A percentile compares a stretch with the other conserved stretches of the same genome.
Conservation (phyloP, 2,113 vertebrate species). For the Xenus cinereus region DNA sequence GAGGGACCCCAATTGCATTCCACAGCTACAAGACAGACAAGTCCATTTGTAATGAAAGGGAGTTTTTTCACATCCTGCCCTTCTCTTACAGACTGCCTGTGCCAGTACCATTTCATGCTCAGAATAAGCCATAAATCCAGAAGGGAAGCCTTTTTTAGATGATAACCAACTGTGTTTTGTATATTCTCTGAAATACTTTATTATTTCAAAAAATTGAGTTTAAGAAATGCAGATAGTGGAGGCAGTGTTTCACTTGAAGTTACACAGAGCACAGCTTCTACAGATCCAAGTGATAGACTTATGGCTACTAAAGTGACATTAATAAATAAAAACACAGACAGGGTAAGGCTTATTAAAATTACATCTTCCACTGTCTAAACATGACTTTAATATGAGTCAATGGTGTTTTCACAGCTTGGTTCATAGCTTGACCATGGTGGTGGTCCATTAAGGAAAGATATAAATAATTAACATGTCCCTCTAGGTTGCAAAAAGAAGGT, state of each 20-base stretch:
- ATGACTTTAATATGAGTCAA: slow-evolving; percentile 11
- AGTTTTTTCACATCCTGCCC: slow-evolving; percentile 33
- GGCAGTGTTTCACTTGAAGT: slow-evolving; percentile 15
- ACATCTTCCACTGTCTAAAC: slow-evolving; percentile 45
- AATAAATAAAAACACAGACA: slow-evolving; percentile 32
- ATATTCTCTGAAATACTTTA: not conserved
- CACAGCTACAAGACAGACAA: not conserved
- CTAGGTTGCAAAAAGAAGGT: slow-evolving; percentile 27
- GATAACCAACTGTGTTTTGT: not conserved
- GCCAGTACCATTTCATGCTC: slow-evolving; percentile 8
- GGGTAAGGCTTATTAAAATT: slow-evolving; percentile 46
- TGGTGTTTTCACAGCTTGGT: slow-evolving; percentile 57
- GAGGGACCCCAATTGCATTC: slow-evolving; percentile 24
- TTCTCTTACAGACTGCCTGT: not conserved
- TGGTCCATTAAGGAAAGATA: slow-evolving; percentile 46
- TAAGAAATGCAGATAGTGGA: not conserved
- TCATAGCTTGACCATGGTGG: slow-evolving; percentile 1
- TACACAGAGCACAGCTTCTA: not conserved
- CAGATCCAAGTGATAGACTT: not conserved
- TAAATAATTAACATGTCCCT: slow-evolving; percentile 42
- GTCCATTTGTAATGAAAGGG: not conserved
- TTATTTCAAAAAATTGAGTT: not conserved
- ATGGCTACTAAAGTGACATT: not conserved
- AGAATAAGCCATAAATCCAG: not conserved
- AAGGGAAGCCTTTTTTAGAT: not conserved